Evolutionary conservation across 2,113 vertebrate species (phyloP), one percentile per base, ranked within the genome.

Genomic region (Amia ocellicauda): DNA sequence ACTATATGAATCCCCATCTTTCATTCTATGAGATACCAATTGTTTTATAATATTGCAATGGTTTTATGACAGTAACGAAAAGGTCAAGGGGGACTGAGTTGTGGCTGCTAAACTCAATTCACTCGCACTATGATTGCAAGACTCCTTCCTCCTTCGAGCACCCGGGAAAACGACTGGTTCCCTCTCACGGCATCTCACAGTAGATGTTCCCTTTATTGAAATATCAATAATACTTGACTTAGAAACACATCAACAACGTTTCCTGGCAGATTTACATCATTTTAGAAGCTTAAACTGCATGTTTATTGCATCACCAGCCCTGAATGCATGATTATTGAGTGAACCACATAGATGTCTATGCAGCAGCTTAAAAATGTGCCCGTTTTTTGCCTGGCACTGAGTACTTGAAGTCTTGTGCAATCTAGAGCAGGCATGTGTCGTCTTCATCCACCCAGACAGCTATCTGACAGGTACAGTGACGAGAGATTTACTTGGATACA

Each of bases 141-240:
- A 56, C 19, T 56, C 53, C 53, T 29, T 17, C 11, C 53, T 3
- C 27, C 16, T n/a, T 24, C n/a, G 53, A 56, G 26, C 53, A 56
- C 24, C 24, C 10, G 27, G 53, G 53, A 56, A 28, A 56, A 27
- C 17, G 27, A 28, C 26, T 16, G 13, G 11, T 29, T 31, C 51
- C 49, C 2, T 17, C 53, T 26, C 26, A 29, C 5, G 11, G 11
- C 53, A 19, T 28, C 19, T 28, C 53, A 9, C 53, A n/a, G 53
- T 28, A 26, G 29, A 17, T 56, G 53, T 56, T 56, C 53, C 53
- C 16, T 56, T 56, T 56, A 56, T 56, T 56, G 53, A 56, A 56
- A 56, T 28, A 56, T 36, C 31, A 56, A 56, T 56, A 56, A 56
- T 56, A 29, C 16, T 56, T 56, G 53, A 56, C 53, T 26, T 26